These are phyloP conservation scores for Chrysocyon brachyurus DNA, from an alignment of 2,797 vertebrate genomes.

Conservation along the genomic window DNA sequence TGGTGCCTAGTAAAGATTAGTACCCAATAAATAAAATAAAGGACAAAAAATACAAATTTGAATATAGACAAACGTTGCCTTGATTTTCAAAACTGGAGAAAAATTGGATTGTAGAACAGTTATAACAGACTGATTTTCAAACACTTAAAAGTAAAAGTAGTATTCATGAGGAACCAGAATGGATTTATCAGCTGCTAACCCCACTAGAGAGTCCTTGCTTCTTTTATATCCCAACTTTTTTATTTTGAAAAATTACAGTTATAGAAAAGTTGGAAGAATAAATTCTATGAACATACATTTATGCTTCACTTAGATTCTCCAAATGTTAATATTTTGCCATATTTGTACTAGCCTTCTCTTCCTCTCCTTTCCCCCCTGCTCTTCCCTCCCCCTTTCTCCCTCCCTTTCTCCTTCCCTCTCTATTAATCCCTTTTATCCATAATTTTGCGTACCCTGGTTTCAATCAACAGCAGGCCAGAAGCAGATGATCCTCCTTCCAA, in stretches of 20 bases:
- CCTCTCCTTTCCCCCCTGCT: background rate
- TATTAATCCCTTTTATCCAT: background rate
- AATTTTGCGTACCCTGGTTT: background rate
- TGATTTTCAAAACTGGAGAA: conserved; percentile 24
- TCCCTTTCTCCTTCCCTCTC: background rate
- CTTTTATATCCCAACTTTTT: background rate
- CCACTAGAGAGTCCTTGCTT: background rate
- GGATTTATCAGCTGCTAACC: background rate
- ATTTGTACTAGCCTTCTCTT: background rate
- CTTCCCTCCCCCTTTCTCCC: background rate
- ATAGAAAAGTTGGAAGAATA: conserved; percentile 43
- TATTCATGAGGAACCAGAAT: background rate
- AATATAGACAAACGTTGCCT: background rate
- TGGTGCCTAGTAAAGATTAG: background rate
- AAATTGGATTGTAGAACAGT: background rate
- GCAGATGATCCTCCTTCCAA: background rate
- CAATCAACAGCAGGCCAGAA: background rate
- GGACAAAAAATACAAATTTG: conserved; percentile 39
- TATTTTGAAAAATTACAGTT: conserved; percentile 19
- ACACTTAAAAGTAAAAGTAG: background rate
- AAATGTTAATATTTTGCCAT: background rate
- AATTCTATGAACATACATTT: background rate
- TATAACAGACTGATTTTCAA: background rate
- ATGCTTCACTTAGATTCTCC: background rate
- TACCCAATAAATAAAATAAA: conserved; percentile 16